A percentile compares a stretch with the other conserved stretches of the same genome.
Conservation (phyloP, 1,140 invertebrate species). For the Amyelois transitella region DNA sequence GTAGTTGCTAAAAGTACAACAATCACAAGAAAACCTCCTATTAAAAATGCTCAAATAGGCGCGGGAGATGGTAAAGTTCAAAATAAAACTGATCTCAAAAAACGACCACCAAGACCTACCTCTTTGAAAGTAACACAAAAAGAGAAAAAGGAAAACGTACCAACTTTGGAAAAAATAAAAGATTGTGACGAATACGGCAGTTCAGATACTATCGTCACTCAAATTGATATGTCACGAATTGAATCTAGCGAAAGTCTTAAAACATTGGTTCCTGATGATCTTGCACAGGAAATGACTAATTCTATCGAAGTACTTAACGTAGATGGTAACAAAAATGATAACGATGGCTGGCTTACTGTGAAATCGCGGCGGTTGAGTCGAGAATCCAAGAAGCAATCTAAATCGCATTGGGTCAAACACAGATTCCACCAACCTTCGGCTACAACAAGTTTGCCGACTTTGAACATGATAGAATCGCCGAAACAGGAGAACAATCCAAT, state of each 20-base stretch:
- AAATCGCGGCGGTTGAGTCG: slow-evolving; percentile 75
- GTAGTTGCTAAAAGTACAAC: neutral
- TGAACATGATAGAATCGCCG: slow-evolving; percentile 75
- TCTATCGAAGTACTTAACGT: slow-evolving; percentile 72
- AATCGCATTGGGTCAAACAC: slow-evolving; percentile 77
- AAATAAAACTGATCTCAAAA: slow-evolving; percentile 41
- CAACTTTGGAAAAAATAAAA: slow-evolving; percentile 42
- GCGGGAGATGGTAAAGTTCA: slow-evolving; percentile 40
- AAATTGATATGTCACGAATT: slow-evolving; percentile 64
- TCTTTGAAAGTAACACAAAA: slow-evolving; percentile 49
- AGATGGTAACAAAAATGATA: slow-evolving; percentile 65
- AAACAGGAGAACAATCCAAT: slow-evolving; percentile 60
- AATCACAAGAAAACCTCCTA: neutral
- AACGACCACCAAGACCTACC: slow-evolving; percentile 41
- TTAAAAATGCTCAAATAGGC: no score
- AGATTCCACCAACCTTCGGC: slow-evolving; percentile 80
- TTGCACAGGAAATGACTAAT: slow-evolving; percentile 76
- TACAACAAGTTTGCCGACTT: slow-evolving; percentile 78
- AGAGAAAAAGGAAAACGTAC: slow-evolving; percentile 37
- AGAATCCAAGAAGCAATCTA: slow-evolving; percentile 70
- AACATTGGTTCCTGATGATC: slow-evolving; percentile 66
- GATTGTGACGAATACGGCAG: slow-evolving; percentile 66
- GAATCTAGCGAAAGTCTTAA: slow-evolving; percentile 71
- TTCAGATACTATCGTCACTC: slow-evolving; percentile 72
- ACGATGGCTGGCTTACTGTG: slow-evolving; percentile 81